phyloP scores from a whole-genome alignment of 1,140 invertebrate genomes.

The Solenopsis fugax region DNA sequence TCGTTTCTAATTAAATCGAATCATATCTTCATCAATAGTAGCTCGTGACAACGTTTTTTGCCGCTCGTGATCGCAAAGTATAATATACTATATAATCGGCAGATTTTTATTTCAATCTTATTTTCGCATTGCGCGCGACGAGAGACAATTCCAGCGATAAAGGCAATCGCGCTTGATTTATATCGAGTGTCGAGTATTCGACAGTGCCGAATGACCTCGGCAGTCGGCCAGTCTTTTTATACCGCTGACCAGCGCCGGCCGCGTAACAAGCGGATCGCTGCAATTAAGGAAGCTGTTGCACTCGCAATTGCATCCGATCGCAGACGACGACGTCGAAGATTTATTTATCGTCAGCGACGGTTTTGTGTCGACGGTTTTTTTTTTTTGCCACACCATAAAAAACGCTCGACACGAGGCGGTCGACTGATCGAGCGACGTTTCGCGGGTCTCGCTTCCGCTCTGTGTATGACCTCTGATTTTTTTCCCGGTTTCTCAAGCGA shows the following conservation, averaged over 20 bases:
- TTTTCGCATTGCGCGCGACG: not conserved
- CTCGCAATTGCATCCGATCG: not conserved
- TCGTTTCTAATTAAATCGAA: not conserved
- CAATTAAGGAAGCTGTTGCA: slow-evolving; percentile 37
- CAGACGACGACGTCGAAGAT: not conserved
- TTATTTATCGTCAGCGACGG: not conserved
- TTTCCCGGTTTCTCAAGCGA: slow-evolving; percentile 30
- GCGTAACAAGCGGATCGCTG: slow-evolving; percentile 10
- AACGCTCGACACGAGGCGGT: slow-evolving; percentile 11
- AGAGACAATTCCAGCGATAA: not conserved
- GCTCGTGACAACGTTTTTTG: not conserved
- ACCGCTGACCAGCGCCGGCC: not conserved
- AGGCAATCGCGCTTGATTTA: slow-evolving; percentile 19
- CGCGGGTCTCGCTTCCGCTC: not conserved
- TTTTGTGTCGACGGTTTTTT: not conserved
- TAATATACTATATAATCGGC: no score
- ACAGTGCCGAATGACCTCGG: not conserved
- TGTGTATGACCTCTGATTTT: not conserved
- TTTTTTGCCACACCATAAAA: slow-evolving; percentile 8
- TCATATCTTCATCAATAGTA: not conserved
- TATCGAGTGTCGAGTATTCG: not conserved
- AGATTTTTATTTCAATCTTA: slow-evolving; percentile 16
- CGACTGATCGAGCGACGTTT: no score
- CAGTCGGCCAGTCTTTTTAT: not conserved
- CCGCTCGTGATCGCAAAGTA: not conserved